Evolutionary conservation across 2,113 vertebrate species (phyloP).

Genomic region (Nymphicus hollandicus): DNA sequence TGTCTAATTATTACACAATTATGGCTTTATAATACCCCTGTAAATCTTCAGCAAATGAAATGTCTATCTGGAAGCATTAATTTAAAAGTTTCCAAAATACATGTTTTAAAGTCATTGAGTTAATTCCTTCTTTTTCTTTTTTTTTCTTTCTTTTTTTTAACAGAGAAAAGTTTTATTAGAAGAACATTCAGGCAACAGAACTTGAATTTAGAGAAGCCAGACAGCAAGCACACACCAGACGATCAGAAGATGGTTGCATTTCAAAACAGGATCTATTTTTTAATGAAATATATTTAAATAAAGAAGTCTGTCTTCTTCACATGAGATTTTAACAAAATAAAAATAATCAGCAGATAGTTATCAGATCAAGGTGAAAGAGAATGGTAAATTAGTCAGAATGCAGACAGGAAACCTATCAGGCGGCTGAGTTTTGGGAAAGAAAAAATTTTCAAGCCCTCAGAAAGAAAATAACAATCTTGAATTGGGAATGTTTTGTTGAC

Average conservation of each 20-base stretch:
- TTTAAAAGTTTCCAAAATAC: neutral
- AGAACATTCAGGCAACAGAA: neutral
- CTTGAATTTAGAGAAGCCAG: neutral
- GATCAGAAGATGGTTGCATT: neutral
- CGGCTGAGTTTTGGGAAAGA: neutral
- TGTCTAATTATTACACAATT: slow-evolving; percentile 42
- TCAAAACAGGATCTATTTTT: neutral
- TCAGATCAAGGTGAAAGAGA: neutral
- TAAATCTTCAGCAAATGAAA: slow-evolving; percentile 63
- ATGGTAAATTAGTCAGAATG: neutral
- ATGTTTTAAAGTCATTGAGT: neutral
- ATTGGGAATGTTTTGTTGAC: neutral
- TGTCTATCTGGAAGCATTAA: neutral
- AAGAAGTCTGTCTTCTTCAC: neutral
- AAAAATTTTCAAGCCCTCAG: neutral
- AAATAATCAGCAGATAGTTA: neutral
- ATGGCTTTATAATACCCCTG: slow-evolving; percentile 25
- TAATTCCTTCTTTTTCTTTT: neutral
- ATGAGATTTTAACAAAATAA: neutral
- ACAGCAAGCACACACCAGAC: neutral
- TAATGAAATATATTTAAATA: neutral
- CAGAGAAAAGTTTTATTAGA: neutral
- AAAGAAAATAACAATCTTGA: neutral
- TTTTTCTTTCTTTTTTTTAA: neutral
- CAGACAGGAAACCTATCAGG: fast-evolving